A percentile compares a stretch with the other conserved stretches of the same genome.
Conservation (phyloP, 2,888 invertebrate species). For the Eupithecia inturbata region DNA sequence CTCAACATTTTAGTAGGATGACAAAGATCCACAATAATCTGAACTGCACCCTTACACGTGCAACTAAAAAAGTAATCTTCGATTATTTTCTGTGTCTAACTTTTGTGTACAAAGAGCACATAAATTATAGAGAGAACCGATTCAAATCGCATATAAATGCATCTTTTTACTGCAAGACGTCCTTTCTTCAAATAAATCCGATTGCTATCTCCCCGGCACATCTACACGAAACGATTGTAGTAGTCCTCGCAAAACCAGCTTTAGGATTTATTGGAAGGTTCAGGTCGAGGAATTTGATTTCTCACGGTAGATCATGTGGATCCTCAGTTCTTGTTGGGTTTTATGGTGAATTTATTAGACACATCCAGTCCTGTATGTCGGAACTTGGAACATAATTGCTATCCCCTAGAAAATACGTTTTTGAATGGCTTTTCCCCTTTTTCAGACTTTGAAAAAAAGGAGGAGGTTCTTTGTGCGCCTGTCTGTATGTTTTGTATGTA, state of each 20-base stretch:
- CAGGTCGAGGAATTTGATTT: conserved; percentile 44
- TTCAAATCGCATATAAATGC: conserved; percentile 4
- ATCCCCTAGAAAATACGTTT: no score
- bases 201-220: conserved; percentile 23
- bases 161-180: not conserved
- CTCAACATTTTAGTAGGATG: not conserved
- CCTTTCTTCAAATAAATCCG: conserved; percentile 24
- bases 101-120: not conserved
- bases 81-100: not conserved
- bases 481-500: no score
- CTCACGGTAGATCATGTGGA: conserved; percentile 49
- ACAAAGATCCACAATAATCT: not conserved
- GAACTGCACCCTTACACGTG: no score
- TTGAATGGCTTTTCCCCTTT: no score
- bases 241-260: conserved; percentile 51
- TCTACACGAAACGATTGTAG: conserved; percentile 30
- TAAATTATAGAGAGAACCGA: not conserved
- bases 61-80: not conserved
- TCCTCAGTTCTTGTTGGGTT: conserved; percentile 1
- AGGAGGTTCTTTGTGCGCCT: no score
- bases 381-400: not conserved
- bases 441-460: no score
- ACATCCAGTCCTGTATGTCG: not conserved
- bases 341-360: not conserved
- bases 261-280: conserved; percentile 53